phyloP scores from a whole-genome alignment of 2,113 vertebrate species.

The pig (Sus scrofa) region T2T-Sscrofa CM000820.6:21992001-21992500 shows the following conservation, averaged over 20 bases:
- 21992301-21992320: not conserved
- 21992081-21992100: not conserved
- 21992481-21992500: not conserved
- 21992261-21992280: not conserved
- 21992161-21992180: not conserved
- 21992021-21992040: not conserved
- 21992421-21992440: not conserved
- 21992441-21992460: not conserved
- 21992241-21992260: not conserved
- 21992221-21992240: not conserved
- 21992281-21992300: not conserved
- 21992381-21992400: conserved; percentile 9
- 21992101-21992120: not conserved
- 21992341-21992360: conserved; percentile 39
- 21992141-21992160: not conserved
- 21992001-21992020: not conserved
- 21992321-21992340: not conserved
- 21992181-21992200: not conserved
- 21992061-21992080: not conserved
- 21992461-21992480: not conserved
- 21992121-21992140: not conserved
- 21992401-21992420: not conserved
- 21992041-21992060: not conserved
- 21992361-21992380: not conserved
- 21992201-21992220: not conserved